Evolutionary conservation across 1,140 invertebrate species (phyloP), one percentile per base, ranked within the genome.

Genomic region (Aphelinus atriplicis): DNA sequence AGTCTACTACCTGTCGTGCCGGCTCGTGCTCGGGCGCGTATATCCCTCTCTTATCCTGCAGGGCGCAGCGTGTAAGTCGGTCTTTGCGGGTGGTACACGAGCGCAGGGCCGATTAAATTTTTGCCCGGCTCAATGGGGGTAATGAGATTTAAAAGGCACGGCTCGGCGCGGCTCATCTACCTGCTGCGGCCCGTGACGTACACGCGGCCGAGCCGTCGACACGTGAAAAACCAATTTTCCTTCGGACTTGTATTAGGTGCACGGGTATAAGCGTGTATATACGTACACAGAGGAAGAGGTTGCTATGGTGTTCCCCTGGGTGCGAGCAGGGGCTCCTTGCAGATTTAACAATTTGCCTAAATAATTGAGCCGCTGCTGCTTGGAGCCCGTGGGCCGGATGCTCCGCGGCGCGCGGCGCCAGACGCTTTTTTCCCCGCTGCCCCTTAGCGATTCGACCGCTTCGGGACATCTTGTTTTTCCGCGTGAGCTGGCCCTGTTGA

Each of bases 301-400:
- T 26, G 26, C 26, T 26, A 53, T 9, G 51, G 9, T 53, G 51
- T 6, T 53, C 51, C 51, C 51, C 9, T 9, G 57, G 26, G n/a
- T 51, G 53, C 62, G 50, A n/a, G 42, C 10, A 7, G 7, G 65
- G 61, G 50, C 63, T 64, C 74, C 76, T 72, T 78, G 67, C 75
- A 69, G 75, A 76, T 83, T 79, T 78, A 58, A 79, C 79, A 79
- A 82, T 83, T 85, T 82, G 67, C 79, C 76, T 78, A 81, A 84
- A 84, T 84, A 80, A 84, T 81, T 77, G 78, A 81, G 75, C 77
- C 51, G 74, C 48, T 51, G 26, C 62, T 9, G 47, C 1, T 51
- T 42, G 48, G 48, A 43, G 10, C 42, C 50, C 50, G 51, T 53
- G 65, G 50, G 65, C 53, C 43, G 45, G 73, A 70, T 45, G 53